Conservation (phyloP, 2,888 invertebrate species). For the Phyllotreta striolata region DNA sequence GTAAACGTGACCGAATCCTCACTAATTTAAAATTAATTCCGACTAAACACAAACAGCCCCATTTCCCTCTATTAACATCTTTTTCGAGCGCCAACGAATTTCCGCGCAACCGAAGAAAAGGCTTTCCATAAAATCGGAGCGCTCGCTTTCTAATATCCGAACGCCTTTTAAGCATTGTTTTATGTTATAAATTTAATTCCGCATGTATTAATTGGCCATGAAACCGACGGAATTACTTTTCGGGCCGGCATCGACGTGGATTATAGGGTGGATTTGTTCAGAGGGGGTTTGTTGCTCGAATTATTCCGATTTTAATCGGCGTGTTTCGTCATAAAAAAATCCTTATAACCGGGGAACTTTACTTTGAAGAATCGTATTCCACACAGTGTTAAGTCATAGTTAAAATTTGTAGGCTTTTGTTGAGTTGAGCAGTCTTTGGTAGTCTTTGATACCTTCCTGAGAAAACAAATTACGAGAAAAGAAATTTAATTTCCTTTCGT, state of each 20-base stretch:
- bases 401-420: no score
- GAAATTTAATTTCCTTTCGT: slow-evolving; percentile 1
- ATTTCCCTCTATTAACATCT: slow-evolving; percentile 57
- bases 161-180: slow-evolving; percentile 57
- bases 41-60: slow-evolving; percentile 57
- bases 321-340: no score
- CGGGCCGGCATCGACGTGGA: slow-evolving; percentile 50
- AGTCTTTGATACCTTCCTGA: no score
- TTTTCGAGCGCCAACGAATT: slow-evolving; percentile 52
- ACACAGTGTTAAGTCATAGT: no score
- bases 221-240: slow-evolving; percentile 47
- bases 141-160: slow-evolving; percentile 54
- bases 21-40: slow-evolving; percentile 56
- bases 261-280: slow-evolving; percentile 49
- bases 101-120: slow-evolving; percentile 50
- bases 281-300: slow-evolving; percentile 37
- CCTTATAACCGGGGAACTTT: no score
- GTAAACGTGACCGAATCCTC: slow-evolving; percentile 1
- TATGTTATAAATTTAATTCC: slow-evolving; percentile 55
- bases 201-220: slow-evolving; percentile 51
- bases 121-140: slow-evolving; percentile 44
- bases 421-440: no score
- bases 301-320: no score
- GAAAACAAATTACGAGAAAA: neutral
- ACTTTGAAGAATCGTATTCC: no score